These are phyloP conservation scores for Philhelius pedissequus DNA, from an alignment of 2,888 invertebrate genomes.

Conservation along the genomic window DNA sequence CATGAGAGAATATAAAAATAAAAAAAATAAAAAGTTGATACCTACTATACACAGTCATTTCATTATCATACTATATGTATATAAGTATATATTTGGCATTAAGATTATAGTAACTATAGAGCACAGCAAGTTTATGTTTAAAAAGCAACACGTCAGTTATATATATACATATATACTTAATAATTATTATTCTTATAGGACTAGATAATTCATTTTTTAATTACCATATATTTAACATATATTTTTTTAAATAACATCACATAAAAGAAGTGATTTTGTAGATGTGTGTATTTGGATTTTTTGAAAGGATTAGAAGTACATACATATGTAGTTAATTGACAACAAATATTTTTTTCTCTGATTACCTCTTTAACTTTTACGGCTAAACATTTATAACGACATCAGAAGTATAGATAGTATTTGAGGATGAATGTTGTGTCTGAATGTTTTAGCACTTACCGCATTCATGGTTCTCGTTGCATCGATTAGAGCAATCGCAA, in stretches of 20 bases:
- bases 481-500: slow-evolving; percentile 24
- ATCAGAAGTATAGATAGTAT: background rate
- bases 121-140: slow-evolving; percentile 5
- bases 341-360: background rate
- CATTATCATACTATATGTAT: too few relatives aligned
- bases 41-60: background rate
- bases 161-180: background rate
- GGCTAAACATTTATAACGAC: background rate
- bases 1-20: background rate
- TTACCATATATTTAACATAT: background rate
- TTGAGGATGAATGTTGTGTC: background rate
- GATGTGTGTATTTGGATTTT: background rate
- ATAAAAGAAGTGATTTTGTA: background rate
- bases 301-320: background rate
- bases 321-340: background rate
- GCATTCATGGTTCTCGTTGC: slow-evolving; percentile 34
- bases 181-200: background rate
- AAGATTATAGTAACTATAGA: background rate
- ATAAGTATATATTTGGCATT: background rate
- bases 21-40: too few relatives aligned
- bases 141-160: slow-evolving; percentile 14
- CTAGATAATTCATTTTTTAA: background rate
- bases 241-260: background rate
- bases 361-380: background rate
- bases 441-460: slow-evolving; percentile 48